Base-by-base conservation (phyloP, 1,140 invertebrate genomes). In the Diploscapter pachys region DNA sequence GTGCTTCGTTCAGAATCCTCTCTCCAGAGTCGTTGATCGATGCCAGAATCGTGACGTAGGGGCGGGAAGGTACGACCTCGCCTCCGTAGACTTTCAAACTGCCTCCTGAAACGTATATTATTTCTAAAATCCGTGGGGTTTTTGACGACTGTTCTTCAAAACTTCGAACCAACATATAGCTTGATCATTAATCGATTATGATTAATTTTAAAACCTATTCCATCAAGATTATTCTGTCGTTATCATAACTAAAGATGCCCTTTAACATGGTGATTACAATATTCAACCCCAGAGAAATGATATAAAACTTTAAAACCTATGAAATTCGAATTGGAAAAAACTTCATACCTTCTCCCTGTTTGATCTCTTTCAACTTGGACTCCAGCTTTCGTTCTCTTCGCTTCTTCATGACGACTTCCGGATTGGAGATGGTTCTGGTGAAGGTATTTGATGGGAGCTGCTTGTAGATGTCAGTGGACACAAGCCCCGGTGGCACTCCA, bases 1-100 rank as follows among this genome's bases (percentile, higher is more conserved):
- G 89, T 90, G 97, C 98, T 89, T 99, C 96, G 80, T 92, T 89
- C 53, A 99, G 93, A 59, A 99, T 94, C 79, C 91, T 91, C 55
- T 91, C 91, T 2, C 95, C 94, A 57, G 91, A 92, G 86, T 99
- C 96, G 62, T 93, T 90, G 9, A 96, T 92, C 31, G 95, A 96
- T 53, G 99, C 88, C 76, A 99, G 89, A 57, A 99, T 88, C 3
- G 96, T 98, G 88, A 99, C 98, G 87, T 99, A 99, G 61, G 96
- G 96, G 77, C 98, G 94, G 88, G 97, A 95, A 81, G 93, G 92
- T 84, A 94, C 94, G 5, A 99, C 88, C 9, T 94, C 93, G 86
- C 96, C 94, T 50, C 96, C 96, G 87, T 98, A 98, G 81, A 99
- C 97, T 88, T 98, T 97, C 50, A 99, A 87, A 4, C 95, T 98